These are phyloP conservation scores for Jordanella pulchra DNA, from an alignment of 2,797 vertebrate species.

Conservation along the genomic window DNA sequence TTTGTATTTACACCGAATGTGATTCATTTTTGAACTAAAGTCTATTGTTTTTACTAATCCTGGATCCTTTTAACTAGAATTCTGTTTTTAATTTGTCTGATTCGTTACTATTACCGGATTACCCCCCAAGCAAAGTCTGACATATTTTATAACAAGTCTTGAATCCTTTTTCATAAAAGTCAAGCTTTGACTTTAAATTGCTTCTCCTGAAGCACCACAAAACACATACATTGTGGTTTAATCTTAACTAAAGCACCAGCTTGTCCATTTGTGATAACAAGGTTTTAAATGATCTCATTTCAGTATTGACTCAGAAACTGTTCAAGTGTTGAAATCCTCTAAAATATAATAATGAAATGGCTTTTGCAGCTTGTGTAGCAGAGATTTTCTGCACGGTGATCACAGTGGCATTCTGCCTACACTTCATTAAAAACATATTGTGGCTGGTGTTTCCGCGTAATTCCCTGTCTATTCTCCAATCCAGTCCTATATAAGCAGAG, in stretches of 20 bases:
- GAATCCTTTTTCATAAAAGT: constrained; percentile 19
- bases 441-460: constrained; percentile 40
- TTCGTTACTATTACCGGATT: too few species aligned
- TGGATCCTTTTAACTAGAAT: too few species aligned
- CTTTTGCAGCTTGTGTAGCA: constrained; percentile 15
- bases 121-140: constrained; percentile 15
- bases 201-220: constrained; percentile 6
- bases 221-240: constrained; percentile 25
- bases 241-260: constrained; percentile 19
- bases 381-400: constrained; percentile 34
- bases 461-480: constrained; percentile 32
- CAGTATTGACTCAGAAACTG: constrained; percentile 34
- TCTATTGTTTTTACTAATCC: too few species aligned
- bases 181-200: not conserved
- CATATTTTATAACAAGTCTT: constrained; percentile 19
- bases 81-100: too few species aligned
- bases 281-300: constrained; percentile 53
- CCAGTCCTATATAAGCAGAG: constrained; percentile 46
- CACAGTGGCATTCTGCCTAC: constrained; percentile 9
- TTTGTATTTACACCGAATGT: too few species aligned
- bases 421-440: constrained; percentile 53
- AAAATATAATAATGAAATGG: constrained; percentile 54
- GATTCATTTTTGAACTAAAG: too few species aligned
- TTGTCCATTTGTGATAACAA: constrained; percentile 42
- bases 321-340: constrained; percentile 61